These are phyloP conservation scores for Metallyticus violacea DNA, from an alignment of 2,888 invertebrate genomes.

Conservation along the genomic window DNA sequence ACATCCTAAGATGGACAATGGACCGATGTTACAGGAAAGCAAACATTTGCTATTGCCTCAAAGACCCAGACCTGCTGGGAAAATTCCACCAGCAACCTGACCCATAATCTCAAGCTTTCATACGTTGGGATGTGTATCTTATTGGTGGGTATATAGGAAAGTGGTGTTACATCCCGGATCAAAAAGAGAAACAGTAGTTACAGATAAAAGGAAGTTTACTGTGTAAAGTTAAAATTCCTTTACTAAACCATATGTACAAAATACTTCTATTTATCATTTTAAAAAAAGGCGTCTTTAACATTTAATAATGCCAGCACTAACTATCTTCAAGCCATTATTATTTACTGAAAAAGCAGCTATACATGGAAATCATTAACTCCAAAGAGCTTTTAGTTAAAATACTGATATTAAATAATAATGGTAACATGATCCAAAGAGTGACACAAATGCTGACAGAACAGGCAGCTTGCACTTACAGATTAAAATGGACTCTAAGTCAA, in stretches of 20 bases:
- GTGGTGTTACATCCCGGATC: no score
- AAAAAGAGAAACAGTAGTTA: neutral
- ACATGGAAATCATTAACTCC: neutral
- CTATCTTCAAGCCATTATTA: neutral
- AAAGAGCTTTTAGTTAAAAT: neutral
- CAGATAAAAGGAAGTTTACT: neutral
- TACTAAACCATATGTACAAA: neutral
- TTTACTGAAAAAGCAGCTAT: no score
- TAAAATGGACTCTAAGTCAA: slow-evolving; percentile 5
- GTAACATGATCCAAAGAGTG: neutral
- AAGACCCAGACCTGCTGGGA: neutral
- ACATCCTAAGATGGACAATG: no score
- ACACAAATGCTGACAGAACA: slow-evolving; percentile 15
- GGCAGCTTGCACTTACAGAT: slow-evolving; percentile 23
- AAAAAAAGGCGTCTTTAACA: neutral
- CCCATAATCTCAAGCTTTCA: no score
- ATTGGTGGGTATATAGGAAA: neutral
- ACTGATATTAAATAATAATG: neutral
- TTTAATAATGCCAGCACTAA: neutral
- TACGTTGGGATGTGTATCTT: neutral
- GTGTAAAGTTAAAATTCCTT: neutral
- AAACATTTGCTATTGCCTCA: neutral
- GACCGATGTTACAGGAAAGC: no score
- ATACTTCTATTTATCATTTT: neutral
- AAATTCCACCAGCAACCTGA: neutral